Conservation (phyloP, 2,113 vertebrate species). For the Misgurnus mizolepis region DNA sequence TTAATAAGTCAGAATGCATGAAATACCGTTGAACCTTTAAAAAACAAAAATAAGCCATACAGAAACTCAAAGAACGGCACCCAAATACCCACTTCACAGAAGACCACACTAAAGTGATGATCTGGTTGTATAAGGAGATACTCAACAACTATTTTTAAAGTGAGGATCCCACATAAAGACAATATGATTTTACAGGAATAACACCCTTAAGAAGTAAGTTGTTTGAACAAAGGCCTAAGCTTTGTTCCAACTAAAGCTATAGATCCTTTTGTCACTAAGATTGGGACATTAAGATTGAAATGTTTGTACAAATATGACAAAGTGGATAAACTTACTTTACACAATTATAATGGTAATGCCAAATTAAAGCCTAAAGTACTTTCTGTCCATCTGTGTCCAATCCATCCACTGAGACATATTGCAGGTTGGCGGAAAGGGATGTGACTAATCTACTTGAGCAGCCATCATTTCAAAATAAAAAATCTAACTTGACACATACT, state of each 20-base stretch:
- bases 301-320: background rate
- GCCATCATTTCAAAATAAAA: no score
- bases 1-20: no score
- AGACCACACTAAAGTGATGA: background rate
- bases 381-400: background rate
- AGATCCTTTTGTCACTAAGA: background rate
- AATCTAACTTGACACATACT: no score
- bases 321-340: background rate
- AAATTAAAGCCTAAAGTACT: background rate
- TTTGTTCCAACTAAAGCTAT: background rate
- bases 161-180: no score
- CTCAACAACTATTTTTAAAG: background rate
- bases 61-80: no score
- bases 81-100: background rate
- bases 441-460: background rate
- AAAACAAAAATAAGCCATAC: no score
- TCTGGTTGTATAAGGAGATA: background rate
- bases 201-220: constrained; percentile 26
- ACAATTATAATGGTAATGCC: background rate
- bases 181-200: background rate
- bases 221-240: constrained; percentile 57
- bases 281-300: background rate
- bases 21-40: no score
- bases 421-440: background rate
- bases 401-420: background rate